phyloP scores from a whole-genome alignment of 2,888 invertebrate species.

The Heliconius sara region DNA sequence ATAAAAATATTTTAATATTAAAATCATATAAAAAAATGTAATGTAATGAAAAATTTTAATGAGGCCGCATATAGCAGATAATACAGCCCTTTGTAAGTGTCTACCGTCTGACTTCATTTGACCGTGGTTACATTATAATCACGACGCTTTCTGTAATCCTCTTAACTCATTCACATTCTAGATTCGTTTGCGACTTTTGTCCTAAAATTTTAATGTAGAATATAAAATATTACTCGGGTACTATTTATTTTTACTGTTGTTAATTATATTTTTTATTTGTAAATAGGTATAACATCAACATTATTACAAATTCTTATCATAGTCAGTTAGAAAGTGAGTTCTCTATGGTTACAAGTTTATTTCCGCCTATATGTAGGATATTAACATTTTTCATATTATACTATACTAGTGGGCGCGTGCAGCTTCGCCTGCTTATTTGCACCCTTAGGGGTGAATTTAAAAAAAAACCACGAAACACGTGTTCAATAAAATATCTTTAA shows the following conservation, averaged over 20 bases:
- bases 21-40: not conserved
- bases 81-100: conserved; percentile 32
- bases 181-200: conserved; percentile 36
- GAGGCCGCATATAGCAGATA: conserved; percentile 11
- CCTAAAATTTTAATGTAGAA: conserved; percentile 20
- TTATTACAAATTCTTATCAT: not conserved
- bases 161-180: conserved; percentile 55
- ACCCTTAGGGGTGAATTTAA: no score
- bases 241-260: not conserved
- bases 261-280: no score
- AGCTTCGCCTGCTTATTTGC: no score
- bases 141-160: conserved; percentile 54
- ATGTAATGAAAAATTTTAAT: conserved; percentile 8
- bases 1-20: not conserved
- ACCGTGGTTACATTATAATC: conserved; percentile 57
- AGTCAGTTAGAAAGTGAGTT: not conserved
- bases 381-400: no score
- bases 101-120: conserved; percentile 49
- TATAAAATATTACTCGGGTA: conserved; percentile 5
- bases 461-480: no score
- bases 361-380: not conserved
- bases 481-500: no score
- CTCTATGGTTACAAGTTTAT: not conserved
- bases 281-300: no score
- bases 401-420: no score